Evolutionary conservation across 1,140 invertebrate species (phyloP).

Genomic region (Drosophila subobscura): DNA sequence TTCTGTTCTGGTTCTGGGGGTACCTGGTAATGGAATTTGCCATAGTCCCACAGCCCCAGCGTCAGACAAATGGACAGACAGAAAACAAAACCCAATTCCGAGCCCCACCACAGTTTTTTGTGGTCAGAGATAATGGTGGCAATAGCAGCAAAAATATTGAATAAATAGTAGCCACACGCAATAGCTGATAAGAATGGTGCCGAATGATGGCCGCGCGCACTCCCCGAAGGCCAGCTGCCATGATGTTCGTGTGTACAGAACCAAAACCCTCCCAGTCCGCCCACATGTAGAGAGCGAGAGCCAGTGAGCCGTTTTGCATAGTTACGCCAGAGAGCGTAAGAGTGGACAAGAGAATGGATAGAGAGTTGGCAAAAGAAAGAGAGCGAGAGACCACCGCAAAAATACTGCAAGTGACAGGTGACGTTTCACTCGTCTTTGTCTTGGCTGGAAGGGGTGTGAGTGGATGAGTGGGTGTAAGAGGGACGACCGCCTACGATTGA

Average conservation of each 20-base stretch:
- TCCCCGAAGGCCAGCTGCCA: conserved; percentile 33
- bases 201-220: not conserved
- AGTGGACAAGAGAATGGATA: not conserved
- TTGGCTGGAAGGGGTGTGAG: conserved; percentile 19
- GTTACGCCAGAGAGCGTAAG: conserved; percentile 25
- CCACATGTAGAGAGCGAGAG: conserved; percentile 11
- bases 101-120: conserved; percentile 56
- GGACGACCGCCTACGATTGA: conserved; percentile 42
- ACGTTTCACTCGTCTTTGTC: conserved; percentile 51
- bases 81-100: conserved; percentile 32
- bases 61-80: conserved; percentile 6
- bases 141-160: conserved; percentile 51
- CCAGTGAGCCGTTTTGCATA: conserved; percentile 39
- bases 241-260: conserved; percentile 42
- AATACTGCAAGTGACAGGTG: conserved; percentile 80
- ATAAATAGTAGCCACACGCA: conserved; percentile 71
- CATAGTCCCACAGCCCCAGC: conserved; percentile 2
- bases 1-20: conserved; percentile 9
- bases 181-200: conserved; percentile 61
- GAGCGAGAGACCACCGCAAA: conserved; percentile 38
- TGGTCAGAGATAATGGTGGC: conserved; percentile 66
- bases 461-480: conserved; percentile 5
- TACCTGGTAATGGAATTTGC: conserved; percentile 45
- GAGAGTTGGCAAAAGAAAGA: not conserved
- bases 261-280: conserved; percentile 26